A percentile compares a stretch with the other conserved stretches of the same genome.
These are phyloP conservation scores for Reinhardtius hippoglossoides DNA, from an alignment of 2,113 vertebrate genomes.

Conservation along the genomic window DNA sequence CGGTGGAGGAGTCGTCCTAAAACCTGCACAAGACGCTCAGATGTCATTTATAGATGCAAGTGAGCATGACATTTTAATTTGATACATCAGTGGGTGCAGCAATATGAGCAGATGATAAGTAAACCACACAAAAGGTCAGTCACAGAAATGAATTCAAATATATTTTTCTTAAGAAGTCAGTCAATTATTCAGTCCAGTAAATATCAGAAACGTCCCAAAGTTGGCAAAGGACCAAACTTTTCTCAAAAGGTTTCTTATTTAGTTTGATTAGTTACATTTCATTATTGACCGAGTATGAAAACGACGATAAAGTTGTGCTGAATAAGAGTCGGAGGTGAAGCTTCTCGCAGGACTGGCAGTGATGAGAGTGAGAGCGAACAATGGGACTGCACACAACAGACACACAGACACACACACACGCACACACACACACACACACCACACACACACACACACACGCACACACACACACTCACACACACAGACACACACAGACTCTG, in stretches of 20 bases:
- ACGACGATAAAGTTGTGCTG: too few relatives aligned
- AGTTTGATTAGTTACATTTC: too few relatives aligned
- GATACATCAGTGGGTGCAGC: not conserved
- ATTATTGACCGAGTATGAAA: too few relatives aligned
- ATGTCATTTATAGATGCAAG: not conserved
- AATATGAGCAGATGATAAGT: not conserved
- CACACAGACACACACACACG: constrained; percentile 1
- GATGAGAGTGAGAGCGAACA: not conserved
- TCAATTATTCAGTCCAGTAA: too few relatives aligned
- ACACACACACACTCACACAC: not conserved
- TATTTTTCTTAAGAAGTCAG: too few relatives aligned
- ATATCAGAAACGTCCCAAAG: too few relatives aligned
- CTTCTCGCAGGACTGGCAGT: too few relatives aligned
- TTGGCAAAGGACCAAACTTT: too few relatives aligned
- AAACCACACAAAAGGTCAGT: not conserved
- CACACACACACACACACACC: constrained; percentile 7
- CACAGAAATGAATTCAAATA: too few relatives aligned
- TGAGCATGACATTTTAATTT: not conserved
- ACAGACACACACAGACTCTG: constrained; percentile 20
- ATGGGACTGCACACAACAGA: not conserved
- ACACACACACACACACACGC: not conserved
- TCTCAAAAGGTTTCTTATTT: too few relatives aligned
- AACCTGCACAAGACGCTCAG: not conserved
- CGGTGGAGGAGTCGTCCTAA: not conserved
- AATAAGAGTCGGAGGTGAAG: too few relatives aligned